Evolutionary conservation across 2,113 vertebrate species (phyloP).

Genomic region (Mohoua ochrocephala): DNA sequence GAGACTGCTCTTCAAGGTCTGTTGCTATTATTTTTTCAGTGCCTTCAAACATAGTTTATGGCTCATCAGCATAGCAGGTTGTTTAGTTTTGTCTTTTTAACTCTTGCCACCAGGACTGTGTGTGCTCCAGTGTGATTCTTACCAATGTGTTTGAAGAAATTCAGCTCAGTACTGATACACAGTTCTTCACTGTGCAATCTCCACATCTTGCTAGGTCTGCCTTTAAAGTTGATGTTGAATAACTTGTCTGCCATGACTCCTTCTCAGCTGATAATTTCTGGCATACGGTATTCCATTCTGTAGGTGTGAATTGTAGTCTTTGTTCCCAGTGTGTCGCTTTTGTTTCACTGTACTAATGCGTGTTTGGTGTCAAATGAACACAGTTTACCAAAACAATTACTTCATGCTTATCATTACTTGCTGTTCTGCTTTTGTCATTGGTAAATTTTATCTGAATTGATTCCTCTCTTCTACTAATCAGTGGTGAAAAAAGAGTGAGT

Average conservation of each 20-base stretch:
- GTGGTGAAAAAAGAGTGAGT: not conserved
- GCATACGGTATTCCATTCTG: not conserved
- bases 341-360: not conserved
- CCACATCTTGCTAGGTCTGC: not conserved
- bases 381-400: not conserved
- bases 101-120: not conserved
- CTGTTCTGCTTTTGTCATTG: constrained; percentile 4
- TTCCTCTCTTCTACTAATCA: not conserved
- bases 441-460: not conserved
- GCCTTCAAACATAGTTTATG: not conserved
- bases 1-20: not conserved
- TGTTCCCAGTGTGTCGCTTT: not conserved
- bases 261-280: not conserved
- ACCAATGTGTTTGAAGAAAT: not conserved
- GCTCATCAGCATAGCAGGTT: not conserved
- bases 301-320: not conserved
- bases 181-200: not conserved
- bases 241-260: not conserved
- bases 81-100: not conserved
- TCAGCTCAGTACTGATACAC: not conserved
- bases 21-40: not conserved
- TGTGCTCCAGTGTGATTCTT: not conserved
- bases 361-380: not conserved
- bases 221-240: not conserved
- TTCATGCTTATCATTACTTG: not conserved